Conservation (phyloP, 1,140 invertebrate species). For the Glossosoma conforme region DNA sequence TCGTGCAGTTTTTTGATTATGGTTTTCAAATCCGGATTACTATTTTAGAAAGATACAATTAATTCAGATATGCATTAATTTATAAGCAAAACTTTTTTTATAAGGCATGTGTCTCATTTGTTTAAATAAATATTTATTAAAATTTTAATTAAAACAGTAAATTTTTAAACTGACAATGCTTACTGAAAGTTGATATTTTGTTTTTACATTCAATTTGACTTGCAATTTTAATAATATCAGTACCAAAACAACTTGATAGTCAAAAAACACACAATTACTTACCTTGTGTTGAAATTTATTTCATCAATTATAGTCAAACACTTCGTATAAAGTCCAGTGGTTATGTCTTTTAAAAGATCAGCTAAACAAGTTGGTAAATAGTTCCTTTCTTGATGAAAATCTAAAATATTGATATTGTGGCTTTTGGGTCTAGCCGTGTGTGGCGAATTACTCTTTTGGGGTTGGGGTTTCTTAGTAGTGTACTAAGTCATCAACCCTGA, state of each 20-base stretch:
- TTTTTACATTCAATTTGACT: slow-evolving; percentile 3
- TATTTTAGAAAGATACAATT: background rate
- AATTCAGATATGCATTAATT: background rate
- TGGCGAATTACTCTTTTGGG: too few species aligned
- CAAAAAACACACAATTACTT: too few species aligned
- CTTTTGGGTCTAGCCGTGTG: too few species aligned
- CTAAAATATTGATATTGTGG: too few species aligned
- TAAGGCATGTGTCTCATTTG: background rate
- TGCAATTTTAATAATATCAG: background rate
- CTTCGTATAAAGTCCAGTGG: slow-evolving; percentile 1
- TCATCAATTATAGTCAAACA: background rate
- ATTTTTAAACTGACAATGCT: background rate
- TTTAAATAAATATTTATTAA: background rate
- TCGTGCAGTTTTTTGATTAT: slow-evolving; percentile 3
- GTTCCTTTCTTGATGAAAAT: too few species aligned
- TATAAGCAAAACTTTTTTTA: background rate
- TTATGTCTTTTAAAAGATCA: slow-evolving; percentile 12
- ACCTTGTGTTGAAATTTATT: background rate
- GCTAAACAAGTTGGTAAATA: slow-evolving; percentile 3
- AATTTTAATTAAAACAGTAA: background rate
- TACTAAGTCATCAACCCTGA: too few species aligned
- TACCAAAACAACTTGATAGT: background rate
- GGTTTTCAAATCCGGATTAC: background rate
- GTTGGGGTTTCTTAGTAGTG: too few species aligned
- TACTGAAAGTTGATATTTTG: background rate